phyloP scores from a whole-genome alignment of 2,888 invertebrate genomes.

The Leptothorax acervorum region DNA sequence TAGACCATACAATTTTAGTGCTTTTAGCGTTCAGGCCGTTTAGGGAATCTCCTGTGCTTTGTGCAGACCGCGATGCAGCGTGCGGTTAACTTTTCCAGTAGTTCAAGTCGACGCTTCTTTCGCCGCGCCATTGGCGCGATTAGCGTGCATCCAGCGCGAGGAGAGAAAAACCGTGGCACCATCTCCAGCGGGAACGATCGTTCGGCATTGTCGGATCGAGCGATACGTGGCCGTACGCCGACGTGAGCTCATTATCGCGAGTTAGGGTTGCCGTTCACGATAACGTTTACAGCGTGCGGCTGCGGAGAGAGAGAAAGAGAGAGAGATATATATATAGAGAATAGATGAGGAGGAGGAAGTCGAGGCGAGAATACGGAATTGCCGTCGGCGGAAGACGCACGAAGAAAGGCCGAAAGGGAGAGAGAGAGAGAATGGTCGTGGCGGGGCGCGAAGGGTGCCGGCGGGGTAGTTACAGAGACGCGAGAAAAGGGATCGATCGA shows the following conservation, averaged over 20 bases:
- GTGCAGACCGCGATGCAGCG: neutral
- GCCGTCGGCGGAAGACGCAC: constrained; percentile 41
- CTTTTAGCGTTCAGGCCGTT: neutral
- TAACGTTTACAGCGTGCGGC: constrained; percentile 26
- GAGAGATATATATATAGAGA: constrained; percentile 13
- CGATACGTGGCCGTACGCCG: constrained; percentile 41
- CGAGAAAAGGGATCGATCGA: constrained; percentile 66
- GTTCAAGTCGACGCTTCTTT: constrained; percentile 28
- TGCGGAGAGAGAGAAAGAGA: neutral
- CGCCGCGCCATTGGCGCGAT: constrained; percentile 33
- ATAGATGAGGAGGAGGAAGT: constrained; percentile 26
- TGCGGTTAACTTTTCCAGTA: constrained; percentile 26
- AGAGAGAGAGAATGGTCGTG: constrained; percentile 9
- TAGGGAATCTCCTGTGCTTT: neutral
- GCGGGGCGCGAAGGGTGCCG: constrained; percentile 7
- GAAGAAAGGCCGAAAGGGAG: constrained; percentile 28
- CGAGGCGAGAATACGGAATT: constrained; percentile 47
- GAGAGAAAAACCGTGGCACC: constrained; percentile 14
- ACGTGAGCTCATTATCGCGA: constrained; percentile 51
- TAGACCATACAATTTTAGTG: neutral
- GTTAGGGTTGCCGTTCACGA: constrained; percentile 45
- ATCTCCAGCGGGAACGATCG: constrained; percentile 34
- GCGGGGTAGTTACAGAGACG: constrained; percentile 35
- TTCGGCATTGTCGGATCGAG: constrained; percentile 41
- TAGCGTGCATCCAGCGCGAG: constrained; percentile 24